phyloP scores from a whole-genome alignment of 92 coral and sea anemone species.

The Virgularia gustaviana region DNA sequence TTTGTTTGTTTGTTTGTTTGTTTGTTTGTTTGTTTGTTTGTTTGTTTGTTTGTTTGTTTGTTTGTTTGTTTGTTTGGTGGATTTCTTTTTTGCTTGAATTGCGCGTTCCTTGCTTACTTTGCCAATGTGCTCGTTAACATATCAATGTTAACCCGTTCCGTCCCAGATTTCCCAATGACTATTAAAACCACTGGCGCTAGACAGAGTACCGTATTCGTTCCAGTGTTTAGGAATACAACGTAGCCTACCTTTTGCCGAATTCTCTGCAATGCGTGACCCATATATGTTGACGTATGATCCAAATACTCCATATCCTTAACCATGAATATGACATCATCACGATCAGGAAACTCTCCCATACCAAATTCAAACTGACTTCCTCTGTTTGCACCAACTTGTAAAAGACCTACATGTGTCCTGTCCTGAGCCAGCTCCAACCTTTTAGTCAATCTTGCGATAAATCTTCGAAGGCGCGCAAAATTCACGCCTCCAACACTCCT shows the following conservation, averaged over 20 bases:
- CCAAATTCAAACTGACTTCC: conserved; percentile 10
- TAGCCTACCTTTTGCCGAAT: conserved; percentile 17
- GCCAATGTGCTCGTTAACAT: too few species aligned
- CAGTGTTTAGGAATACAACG: conserved; percentile 54
- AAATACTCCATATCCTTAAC: conserved; percentile 28
- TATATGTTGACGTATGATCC: not conserved
- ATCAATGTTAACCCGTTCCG: too few species aligned
- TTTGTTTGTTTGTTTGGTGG: too few species aligned
- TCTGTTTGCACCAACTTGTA: conserved; percentile 10
- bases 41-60: too few species aligned
- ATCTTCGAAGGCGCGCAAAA: conserved; percentile 17
- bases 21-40: too few species aligned
- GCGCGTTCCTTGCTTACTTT: too few species aligned
- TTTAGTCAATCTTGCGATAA: conserved; percentile 15
- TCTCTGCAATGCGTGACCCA: conserved; percentile 11
- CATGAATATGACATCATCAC: conserved; percentile 17
- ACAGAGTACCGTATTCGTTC: conserved; percentile 57
- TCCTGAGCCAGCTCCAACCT: conserved; percentile 21
- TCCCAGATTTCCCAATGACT: too few species aligned
- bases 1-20: too few species aligned
- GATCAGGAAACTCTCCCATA: conserved; percentile 34
- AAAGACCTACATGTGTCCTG: conserved; percentile 24
- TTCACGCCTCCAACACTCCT: conserved; percentile 15
- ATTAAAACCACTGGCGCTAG: too few species aligned
- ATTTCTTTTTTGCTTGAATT: not conserved